A percentile compares a stretch with the other conserved stretches of the same genome.
These are phyloP conservation scores for Channa argus DNA, from an alignment of 2,113 vertebrate genomes.

Conservation along the genomic window DNA sequence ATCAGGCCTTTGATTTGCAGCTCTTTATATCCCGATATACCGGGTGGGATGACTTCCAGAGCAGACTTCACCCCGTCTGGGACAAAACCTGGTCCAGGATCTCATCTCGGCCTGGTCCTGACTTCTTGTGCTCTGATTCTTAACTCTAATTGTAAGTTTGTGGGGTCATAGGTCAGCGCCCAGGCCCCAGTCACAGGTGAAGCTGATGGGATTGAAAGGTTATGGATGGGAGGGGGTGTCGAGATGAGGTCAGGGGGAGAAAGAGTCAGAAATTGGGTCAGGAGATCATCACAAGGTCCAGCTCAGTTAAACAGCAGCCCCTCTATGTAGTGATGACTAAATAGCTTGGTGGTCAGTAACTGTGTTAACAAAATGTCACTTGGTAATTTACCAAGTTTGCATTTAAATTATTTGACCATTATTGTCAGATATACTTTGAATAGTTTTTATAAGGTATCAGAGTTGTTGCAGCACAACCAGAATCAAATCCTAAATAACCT, in stretches of 20 bases:
- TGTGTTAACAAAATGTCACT: neutral
- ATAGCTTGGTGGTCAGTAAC: neutral
- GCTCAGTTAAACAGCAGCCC: slow-evolving; percentile 39
- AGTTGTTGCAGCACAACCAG: too few species aligned
- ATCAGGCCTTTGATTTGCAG: slow-evolving; percentile 60
- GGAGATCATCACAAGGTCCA: slow-evolving; percentile 76
- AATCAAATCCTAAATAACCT: too few species aligned
- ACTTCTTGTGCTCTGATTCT: slow-evolving; percentile 42
- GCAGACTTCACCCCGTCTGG: slow-evolving; percentile 33
- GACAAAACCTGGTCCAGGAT: slow-evolving; percentile 29
- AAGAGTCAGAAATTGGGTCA: slow-evolving; percentile 70
- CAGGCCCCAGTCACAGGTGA: slow-evolving; percentile 75
- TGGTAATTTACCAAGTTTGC: too few species aligned
- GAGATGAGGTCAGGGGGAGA: slow-evolving; percentile 47
- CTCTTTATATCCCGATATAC: slow-evolving; percentile 46
- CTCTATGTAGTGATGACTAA: neutral
- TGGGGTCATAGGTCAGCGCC: slow-evolving; percentile 61
- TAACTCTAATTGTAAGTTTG: slow-evolving; percentile 63
- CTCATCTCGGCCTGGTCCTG: slow-evolving; percentile 37
- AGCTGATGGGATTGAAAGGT: slow-evolving; percentile 80
- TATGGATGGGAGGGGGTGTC: slow-evolving; percentile 57
- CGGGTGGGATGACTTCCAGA: slow-evolving; percentile 45
- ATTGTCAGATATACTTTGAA: too few species aligned
- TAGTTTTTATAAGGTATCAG: too few species aligned
- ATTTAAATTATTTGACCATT: too few species aligned